Evolutionary conservation across 2,113 vertebrate genomes (phyloP), one percentile per base, ranked within the genome.

Genomic region (Rhodinocichla rosea): DNA sequence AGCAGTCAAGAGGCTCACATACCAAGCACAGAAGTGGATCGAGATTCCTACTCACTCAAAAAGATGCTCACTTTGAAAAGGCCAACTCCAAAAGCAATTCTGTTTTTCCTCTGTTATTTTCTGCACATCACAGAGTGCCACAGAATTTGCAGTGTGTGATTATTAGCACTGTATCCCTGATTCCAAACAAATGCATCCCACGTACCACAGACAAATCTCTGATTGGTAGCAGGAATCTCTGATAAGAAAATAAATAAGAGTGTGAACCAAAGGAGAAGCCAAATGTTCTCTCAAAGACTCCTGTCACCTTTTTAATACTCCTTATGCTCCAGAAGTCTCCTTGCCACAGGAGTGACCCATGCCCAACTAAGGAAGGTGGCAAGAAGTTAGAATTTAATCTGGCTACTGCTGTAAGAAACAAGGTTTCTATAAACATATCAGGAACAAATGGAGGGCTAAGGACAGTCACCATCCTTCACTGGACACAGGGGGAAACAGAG

Each of bases 121-220:
- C 7, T 37, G 44, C 44, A 50, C 17, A 11, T 24, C 49, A 30
- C 50, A 89, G 64, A 49, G 20, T 55, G 32, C n/a, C 28, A 74
- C 1, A 0, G 28, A 67, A 57, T 28, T 70, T 74, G 50, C 27
- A 27, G 26, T n/a, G 57, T 19, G 11, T 22, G 23, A 23, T 8
- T 7, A 33, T 50, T 47, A 89, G 67, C 27, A 23, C 35, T 35
- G 33, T 12, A 75, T 19, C 18, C 67, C 42, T 49, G 32, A 87
- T 37, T 40, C 50, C 69, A 78, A 57, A 83, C 42, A 80, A 15
- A 20, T 67, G 17, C 9, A 39, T 32, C 35, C 65, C 56, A n/a
- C 0, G 0, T 35, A 32, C 13, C 55, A 50, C 15, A 70, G 32
- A 70, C 26, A 21, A 52, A 45, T 12, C 30, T 50, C 55, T 50